Percentiles rank a stretch among this genome's conserved stretches.
Conservation (phyloP, 2,888 invertebrate species). For the Lottia scabra region DNA sequence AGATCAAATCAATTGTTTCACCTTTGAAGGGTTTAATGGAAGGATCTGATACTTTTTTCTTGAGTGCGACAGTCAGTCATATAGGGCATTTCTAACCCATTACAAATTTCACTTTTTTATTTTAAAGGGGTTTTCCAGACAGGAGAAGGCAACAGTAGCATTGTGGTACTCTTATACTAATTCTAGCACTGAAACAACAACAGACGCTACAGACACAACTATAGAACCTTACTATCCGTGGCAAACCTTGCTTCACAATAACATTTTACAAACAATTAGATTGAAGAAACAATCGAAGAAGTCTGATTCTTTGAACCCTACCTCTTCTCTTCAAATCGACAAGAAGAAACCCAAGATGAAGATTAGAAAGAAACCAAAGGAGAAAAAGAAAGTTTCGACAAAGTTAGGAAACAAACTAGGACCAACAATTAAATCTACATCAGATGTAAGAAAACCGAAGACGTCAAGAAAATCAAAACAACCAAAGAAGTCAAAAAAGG, state of each 20-base stretch:
- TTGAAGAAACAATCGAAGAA: background rate
- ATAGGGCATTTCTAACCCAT: no score
- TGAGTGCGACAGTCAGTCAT: no score
- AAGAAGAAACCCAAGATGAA: background rate
- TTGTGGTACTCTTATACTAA: constrained; percentile 13
- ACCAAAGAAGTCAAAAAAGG: constrained; percentile 5
- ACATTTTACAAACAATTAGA: constrained; percentile 7
- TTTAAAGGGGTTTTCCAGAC: background rate
- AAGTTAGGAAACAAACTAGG: background rate
- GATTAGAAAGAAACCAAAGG: background rate
- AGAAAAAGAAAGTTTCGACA: background rate
- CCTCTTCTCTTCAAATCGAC: background rate
- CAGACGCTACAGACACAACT: background rate
- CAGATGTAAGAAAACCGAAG: no score
- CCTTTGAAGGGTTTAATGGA: no score
- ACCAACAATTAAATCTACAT: background rate
- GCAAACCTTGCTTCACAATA: constrained; percentile 15
- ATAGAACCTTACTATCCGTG: constrained; percentile 8
- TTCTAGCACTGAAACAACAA: background rate
- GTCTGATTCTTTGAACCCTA: background rate
- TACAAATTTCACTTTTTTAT: background rate
- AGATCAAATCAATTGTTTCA: no score
- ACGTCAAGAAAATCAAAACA: background rate
- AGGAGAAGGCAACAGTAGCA: constrained; percentile 3
- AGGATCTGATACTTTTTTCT: no score